Evolutionary conservation across 2,888 invertebrate species (phyloP).

Genomic region (Metellina segmentata): DNA sequence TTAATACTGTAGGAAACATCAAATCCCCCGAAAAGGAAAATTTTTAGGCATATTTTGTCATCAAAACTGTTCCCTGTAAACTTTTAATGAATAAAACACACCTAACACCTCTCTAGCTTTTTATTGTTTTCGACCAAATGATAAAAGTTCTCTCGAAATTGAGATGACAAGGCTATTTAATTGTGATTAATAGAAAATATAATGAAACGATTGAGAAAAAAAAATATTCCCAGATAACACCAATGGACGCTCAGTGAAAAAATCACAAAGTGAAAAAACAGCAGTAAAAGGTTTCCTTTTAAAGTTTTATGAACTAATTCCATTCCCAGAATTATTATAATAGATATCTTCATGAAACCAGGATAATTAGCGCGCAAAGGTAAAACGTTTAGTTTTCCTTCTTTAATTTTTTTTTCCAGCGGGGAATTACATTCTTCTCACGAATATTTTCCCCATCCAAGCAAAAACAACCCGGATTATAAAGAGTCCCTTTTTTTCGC

Average conservation of each 20-base stretch:
- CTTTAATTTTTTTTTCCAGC: slow-evolving; percentile 30
- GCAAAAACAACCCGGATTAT: slow-evolving; percentile 55
- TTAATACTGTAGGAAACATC: no score
- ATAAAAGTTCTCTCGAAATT: neutral
- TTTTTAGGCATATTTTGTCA: neutral
- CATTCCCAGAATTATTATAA: slow-evolving; percentile 34
- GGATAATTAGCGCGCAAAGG: slow-evolving; percentile 63
- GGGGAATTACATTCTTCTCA: neutral
- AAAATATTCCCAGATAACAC: neutral
- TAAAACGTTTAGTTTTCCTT: slow-evolving; percentile 51
- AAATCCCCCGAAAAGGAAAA: no score
- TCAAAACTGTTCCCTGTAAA: neutral
- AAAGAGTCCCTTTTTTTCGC: slow-evolving; percentile 34
- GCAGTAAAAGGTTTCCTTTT: neutral
- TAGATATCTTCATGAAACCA: slow-evolving; percentile 58
- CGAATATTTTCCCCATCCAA: slow-evolving; percentile 20
- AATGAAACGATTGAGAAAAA: neutral
- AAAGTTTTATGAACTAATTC: slow-evolving; percentile 29
- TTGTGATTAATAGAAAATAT: neutral
- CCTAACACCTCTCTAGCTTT: neutral
- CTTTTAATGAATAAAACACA: neutral
- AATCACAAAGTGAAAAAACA: neutral
- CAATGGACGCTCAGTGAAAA: neutral
- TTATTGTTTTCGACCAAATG: neutral
- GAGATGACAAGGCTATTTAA: neutral